Evolutionary conservation across 2,888 invertebrate species (phyloP).

Genomic region (Chrysotoxum bicinctum): DNA sequence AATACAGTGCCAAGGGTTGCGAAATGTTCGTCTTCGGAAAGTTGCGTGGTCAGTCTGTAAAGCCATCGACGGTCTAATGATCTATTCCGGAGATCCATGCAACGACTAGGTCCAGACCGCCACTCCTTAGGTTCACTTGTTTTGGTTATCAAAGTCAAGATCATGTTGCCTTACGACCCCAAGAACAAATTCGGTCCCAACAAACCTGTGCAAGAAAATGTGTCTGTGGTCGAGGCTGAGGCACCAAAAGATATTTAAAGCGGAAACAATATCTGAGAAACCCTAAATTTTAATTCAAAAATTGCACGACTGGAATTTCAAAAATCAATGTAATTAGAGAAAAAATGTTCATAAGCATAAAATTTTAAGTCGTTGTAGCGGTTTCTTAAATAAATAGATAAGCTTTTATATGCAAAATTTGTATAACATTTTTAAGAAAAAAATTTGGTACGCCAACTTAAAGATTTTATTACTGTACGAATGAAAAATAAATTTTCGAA

Average conservation of each 20-base stretch:
- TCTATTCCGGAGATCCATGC: constrained; percentile 99
- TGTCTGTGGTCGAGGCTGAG: constrained; percentile 91
- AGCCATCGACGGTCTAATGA: constrained; percentile 99
- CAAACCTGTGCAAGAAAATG: constrained; percentile 98
- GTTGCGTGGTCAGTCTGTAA: constrained; percentile 98
- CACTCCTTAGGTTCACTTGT: constrained; percentile 97
- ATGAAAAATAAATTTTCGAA: too few relatives aligned
- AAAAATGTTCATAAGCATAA: too few relatives aligned
- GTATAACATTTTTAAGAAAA: too few relatives aligned
- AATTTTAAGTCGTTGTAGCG: too few relatives aligned
- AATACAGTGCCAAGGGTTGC: constrained; percentile 97
- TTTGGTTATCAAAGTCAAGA: constrained; percentile 93
- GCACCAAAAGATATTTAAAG: constrained; percentile 77
- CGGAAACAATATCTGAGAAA: constrained; percentile 48
- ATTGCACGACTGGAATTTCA: too few relatives aligned
- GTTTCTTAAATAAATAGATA: too few relatives aligned
- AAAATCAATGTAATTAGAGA: too few relatives aligned
- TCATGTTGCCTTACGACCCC: constrained; percentile 99
- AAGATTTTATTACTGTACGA: too few relatives aligned
- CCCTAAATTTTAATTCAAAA: constrained; percentile 58
- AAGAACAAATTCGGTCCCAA: constrained; percentile 98
- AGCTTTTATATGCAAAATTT: too few relatives aligned
- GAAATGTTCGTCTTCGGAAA: constrained; percentile 99
- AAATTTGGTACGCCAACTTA: too few relatives aligned
- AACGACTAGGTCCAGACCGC: constrained; percentile 99